Base-by-base conservation (phyloP, 2,888 invertebrate genomes). In the Harpalus rubripes region DNA sequence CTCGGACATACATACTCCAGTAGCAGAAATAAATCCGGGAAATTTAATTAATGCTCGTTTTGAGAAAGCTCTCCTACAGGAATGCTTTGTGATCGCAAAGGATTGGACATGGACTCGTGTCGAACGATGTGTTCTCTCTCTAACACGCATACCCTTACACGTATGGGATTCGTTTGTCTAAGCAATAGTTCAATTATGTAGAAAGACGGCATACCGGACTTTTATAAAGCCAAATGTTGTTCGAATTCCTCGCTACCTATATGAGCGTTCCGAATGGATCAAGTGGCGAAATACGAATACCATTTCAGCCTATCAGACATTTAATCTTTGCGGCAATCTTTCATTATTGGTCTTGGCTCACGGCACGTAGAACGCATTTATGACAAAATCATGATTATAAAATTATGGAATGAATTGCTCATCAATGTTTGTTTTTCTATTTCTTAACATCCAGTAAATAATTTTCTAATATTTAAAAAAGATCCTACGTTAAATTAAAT, bases 41-140 rank as follows among this genome's bases (percentile, higher is more conserved):
- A 83, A 91, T 91, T 91, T 91, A 91, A 91, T 91, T 91, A 91
- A 90, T 91, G 91, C 91, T 41, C 90, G 90, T 90, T 90, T 90
- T 89, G 89, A 89, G 89, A 88, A 90, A 44, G 76, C 74, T n/a
- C 52, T 44, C 81, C 44, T 52, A 56, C 58, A 83, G 90, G 91
- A 91, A 91, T 91, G 90, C 91, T 91, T 91, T 91, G 90, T 90
- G 88, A 87, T 87, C 85, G 87, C 86, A 87, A 86, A 85, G 86
- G 83, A 83, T 83, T 83, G 74, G 83, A 68, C 15, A 22, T 18
- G 63, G 63, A 74, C 68, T 63, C 63, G 63, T 68, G 74, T 76
- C 74, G 41, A 61, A 83, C 74, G 74, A 59, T 59, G 61, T 74
- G 74, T 7, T 39, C 39, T 44, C 79, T 58, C 32, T 15, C 22